Evolutionary conservation across 2,888 invertebrate genomes (phyloP), one percentile per base, ranked within the genome.

Genomic region (Eilema griseolum): DNA sequence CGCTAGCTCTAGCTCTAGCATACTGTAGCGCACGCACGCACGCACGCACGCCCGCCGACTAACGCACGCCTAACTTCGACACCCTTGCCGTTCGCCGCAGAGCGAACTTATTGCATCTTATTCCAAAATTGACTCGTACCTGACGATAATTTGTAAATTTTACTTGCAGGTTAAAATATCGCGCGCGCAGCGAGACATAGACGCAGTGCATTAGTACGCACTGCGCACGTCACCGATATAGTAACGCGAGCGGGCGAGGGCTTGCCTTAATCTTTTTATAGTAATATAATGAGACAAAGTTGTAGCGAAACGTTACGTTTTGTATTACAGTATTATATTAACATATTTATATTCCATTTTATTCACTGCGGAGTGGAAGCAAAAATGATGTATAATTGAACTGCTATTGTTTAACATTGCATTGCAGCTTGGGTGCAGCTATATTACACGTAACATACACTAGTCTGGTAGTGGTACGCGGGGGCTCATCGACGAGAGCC

Each of bases 111-210:
- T 68, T 64, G 59, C 59, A 60, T 61, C 41, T 28, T 28, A 28
- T 69, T 68, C 62, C 66, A 41, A 68, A 62, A 68, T 66, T 72
- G 23, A 61, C 66, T 66, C 60, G 62, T 61, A 24, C 37, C 61
- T 66, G 68, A 69, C 65, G 64, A 69, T 70, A 72, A 69, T 70
- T 63, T 63, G 11, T 76, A 73, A 72, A 78, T 80, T 69, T 82
- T 82, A 81, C 76, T 89, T 89, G 16, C 90, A 95, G 95, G 97
- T 99, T 72, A 99, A 99, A 96, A 98, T 98, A 91, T 99, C 99
- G 57, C 96, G 98, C 84, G 99, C 99, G 69, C 99, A 99, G 94
- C 96, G 99, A 81, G 98, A 99, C 91, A 99, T 99, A 89, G 99
- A 99, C 92, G 96, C 96, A 78, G 96, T 96, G 82, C 96, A 96